A percentile compares a stretch with the other conserved stretches of the same genome.
These are phyloP conservation scores for Sciurus niger DNA, from an alignment of 2,113 vertebrate species.

Conservation along the genomic window DNA sequence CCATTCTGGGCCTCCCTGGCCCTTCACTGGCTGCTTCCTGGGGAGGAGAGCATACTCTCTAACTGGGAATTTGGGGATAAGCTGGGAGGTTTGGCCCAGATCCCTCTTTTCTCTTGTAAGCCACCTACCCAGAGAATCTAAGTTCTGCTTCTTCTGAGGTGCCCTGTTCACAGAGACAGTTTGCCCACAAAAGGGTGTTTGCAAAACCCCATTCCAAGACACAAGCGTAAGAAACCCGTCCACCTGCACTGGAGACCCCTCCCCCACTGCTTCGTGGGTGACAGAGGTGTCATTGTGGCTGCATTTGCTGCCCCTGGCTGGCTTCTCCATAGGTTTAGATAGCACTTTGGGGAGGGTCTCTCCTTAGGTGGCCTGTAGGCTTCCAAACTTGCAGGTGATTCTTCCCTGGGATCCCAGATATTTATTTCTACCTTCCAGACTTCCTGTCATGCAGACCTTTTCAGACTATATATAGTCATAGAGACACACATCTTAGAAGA, in stretches of 20 bases:
- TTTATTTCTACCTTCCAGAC: neutral
- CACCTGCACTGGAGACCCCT: too few relatives aligned
- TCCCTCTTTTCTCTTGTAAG: neutral
- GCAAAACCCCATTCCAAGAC: neutral
- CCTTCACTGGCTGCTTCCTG: neutral
- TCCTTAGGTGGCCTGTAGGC: fast-evolving
- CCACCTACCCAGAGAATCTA: neutral
- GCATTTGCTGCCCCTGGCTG: neutral
- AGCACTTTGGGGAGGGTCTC: fast-evolving
- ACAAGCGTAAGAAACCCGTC: fast-evolving
- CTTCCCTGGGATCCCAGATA: neutral
- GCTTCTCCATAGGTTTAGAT: neutral
- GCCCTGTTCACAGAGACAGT: neutral
- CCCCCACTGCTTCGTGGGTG: neutral
- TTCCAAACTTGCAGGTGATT: neutral
- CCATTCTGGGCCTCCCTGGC: fast-evolving
- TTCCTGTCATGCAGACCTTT: neutral
- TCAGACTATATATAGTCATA: neutral
- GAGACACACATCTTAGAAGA: neutral
- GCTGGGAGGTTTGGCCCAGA: fast-evolving
- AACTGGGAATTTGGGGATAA: fast-evolving
- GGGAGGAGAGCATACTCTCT: neutral
- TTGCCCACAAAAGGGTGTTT: neutral
- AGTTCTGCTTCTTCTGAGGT: neutral
- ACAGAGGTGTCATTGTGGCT: neutral